Evolutionary conservation across 1,140 invertebrate genomes (phyloP).

Genomic region (Pygmarrhopalites habei): DNA sequence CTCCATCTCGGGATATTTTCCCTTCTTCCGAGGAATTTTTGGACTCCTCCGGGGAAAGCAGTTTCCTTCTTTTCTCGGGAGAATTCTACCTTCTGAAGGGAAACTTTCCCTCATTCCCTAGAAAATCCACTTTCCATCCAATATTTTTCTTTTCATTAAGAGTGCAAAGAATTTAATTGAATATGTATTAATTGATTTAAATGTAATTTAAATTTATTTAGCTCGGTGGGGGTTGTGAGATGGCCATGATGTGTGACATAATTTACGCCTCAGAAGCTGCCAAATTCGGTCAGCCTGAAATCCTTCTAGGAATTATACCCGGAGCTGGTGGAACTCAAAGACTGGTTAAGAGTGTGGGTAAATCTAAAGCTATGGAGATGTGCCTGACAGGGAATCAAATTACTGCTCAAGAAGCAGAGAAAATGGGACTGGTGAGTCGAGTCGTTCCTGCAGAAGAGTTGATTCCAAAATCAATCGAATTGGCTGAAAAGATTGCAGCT

Average conservation of each 20-base stretch:
- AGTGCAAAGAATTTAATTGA: no score
- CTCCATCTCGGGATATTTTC: no score
- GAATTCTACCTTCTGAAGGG: no score
- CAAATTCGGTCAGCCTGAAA: constrained; percentile 96
- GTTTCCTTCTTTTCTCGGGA: no score
- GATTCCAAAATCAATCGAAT: constrained; percentile 80
- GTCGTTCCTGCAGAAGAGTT: constrained; percentile 83
- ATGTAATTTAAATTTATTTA: no score
- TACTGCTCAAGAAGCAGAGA: constrained; percentile 82
- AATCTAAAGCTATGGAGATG: constrained; percentile 99
- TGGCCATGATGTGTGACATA: constrained; percentile 99
- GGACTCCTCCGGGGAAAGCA: no score
- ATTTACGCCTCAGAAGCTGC: constrained; percentile 98
- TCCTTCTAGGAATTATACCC: constrained; percentile 92
- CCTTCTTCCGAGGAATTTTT: no score
- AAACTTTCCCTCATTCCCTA: no score
- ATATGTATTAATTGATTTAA: no score
- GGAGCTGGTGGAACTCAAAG: constrained; percentile 96
- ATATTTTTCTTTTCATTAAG: no score
- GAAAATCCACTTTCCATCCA: no score
- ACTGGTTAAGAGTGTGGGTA: constrained; percentile 78
- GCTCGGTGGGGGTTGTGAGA: constrained; percentile 93
- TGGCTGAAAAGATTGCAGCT: constrained; percentile 87
- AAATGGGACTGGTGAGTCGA: constrained; percentile 81
- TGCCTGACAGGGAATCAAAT: constrained; percentile 87